Evolutionary conservation across 1,140 invertebrate genomes (phyloP), one percentile per base, ranked within the genome.

Genomic region (Zaprionus africanus): DNA sequence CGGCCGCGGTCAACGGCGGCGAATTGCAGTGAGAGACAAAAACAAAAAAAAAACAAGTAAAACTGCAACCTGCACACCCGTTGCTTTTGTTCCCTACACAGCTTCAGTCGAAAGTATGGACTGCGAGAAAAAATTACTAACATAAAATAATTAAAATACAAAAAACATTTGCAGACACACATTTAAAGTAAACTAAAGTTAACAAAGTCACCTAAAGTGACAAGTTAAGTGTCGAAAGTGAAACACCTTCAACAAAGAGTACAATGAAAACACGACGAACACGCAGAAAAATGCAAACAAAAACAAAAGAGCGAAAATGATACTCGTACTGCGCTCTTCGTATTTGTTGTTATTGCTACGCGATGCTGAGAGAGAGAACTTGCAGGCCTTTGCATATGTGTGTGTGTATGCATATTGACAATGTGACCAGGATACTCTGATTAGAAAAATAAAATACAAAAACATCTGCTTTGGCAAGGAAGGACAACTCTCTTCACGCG

Each of bases 281-380:
- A 73, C 56, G 67, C 68, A 76, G 66, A 70, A 79, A 79, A 79
- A 62, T 9, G 68, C 62, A 79, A 72, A 79, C 77, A 79, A 70
- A 77, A 76, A 79, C 63, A 72, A 22, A 67, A 77, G 63, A 77
- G 74, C 68, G 77, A 77, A 68, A 77, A 58, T 77, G 82, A 68
- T 78, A 75, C n/a, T n/a, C n/a, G n/a, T n/a, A n/a, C 71, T 70
- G 81, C 81, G 79, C 81, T 84, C 77, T 72, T 28, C 46, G 49
- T 43, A 31, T 46, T 68, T 68, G 43, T 76, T 76, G 60, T 64
- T 64, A 58, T 70, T 76, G 53, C 53, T 76, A 22, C 46, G 73
- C 67, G 81, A 83, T 82, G 81, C 81, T 82, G 81, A 82, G 70
- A 78, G 64, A 24, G 46, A 51, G 46, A 57, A 56, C 68, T 59